Conservation (phyloP, 2,797 vertebrate species). For the Enteromius treurensis region DNA sequence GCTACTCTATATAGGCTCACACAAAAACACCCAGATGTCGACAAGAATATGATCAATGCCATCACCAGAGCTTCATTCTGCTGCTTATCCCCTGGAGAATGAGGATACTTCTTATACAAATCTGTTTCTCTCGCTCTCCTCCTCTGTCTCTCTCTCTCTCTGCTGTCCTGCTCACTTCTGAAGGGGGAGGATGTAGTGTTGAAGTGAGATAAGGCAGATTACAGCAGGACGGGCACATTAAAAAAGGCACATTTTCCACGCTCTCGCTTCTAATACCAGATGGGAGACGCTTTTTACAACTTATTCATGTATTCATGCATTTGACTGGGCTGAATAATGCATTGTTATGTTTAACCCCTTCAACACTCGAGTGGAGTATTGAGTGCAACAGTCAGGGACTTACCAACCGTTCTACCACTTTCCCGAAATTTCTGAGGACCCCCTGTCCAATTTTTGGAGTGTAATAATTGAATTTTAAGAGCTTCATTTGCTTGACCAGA, state of each 20-base stretch:
- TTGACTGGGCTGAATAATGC: conserved; percentile 75
- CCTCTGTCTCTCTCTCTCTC: conserved; percentile 11
- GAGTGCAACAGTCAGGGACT: conserved; percentile 33
- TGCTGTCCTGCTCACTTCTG: conserved; percentile 49
- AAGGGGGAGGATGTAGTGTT: conserved; percentile 52
- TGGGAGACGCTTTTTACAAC: conserved; percentile 68
- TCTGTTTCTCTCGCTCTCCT: conserved; percentile 35
- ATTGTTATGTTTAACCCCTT: conserved; percentile 68
- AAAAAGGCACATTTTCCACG: conserved; percentile 56
- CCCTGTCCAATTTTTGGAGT: neutral
- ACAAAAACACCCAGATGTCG: conserved; percentile 9
- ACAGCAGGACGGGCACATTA: conserved; percentile 49
- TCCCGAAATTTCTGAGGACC: neutral
- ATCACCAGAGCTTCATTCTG: conserved; percentile 53
- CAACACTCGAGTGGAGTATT: conserved; percentile 18
- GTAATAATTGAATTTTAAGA: conserved; percentile 9
- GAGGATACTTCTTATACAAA: conserved; percentile 64
- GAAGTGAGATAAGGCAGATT: conserved; percentile 64
- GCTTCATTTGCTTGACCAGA: neutral
- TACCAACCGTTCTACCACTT: neutral
- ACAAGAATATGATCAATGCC: conserved; percentile 52
- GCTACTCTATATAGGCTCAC: conserved; percentile 6
- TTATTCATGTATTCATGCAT: conserved; percentile 76
- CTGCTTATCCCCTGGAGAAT: conserved; percentile 54
- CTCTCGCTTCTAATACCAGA: conserved; percentile 44